Conservation (phyloP, 37 sponge, comb jelly and placozoan species). For the Crambe crambe region DNA sequence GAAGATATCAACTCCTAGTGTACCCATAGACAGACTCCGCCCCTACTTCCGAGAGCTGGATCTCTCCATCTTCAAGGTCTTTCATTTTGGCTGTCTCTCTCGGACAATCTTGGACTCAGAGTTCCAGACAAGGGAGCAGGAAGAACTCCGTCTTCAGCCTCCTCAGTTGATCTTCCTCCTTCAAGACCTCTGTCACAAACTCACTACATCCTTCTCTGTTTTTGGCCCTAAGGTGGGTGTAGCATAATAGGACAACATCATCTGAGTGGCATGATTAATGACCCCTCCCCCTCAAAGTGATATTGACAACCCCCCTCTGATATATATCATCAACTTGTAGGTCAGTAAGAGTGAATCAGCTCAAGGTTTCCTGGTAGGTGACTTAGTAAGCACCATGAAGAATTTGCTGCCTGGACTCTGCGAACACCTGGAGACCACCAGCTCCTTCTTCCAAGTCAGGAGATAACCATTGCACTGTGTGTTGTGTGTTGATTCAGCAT, state of each 20-base stretch:
- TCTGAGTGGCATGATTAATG: too few species aligned
- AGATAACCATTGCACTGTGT: neutral
- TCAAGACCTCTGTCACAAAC: conserved; percentile 56
- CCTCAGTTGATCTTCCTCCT: conserved; percentile 69
- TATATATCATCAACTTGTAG: too few species aligned
- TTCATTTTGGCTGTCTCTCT: conserved; percentile 36
- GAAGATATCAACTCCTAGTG: conserved; percentile 7
- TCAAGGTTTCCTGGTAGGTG: neutral
- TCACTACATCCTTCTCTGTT: conserved; percentile 22
- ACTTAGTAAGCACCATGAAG: conserved; percentile 13
- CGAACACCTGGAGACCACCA: conserved; percentile 56
- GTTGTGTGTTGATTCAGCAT: neutral
- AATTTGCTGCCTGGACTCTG: conserved; percentile 39
- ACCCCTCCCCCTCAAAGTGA: too few species aligned
- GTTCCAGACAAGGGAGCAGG: conserved; percentile 41
- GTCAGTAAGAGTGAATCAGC: neutral
- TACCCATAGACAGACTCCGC: conserved; percentile 24
- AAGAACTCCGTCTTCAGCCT: conserved; percentile 44
- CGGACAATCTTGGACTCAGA: conserved; percentile 52
- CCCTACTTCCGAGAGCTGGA: conserved; percentile 52
- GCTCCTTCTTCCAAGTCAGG: conserved; percentile 63
- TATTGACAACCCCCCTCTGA: too few species aligned
- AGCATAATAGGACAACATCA: neutral
- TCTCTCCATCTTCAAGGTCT: conserved; percentile 33
- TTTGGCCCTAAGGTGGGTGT: conserved; percentile 43